Conservation (phyloP, 1,140 invertebrate genomes). For the Drosophila parabipectinata region DNA sequence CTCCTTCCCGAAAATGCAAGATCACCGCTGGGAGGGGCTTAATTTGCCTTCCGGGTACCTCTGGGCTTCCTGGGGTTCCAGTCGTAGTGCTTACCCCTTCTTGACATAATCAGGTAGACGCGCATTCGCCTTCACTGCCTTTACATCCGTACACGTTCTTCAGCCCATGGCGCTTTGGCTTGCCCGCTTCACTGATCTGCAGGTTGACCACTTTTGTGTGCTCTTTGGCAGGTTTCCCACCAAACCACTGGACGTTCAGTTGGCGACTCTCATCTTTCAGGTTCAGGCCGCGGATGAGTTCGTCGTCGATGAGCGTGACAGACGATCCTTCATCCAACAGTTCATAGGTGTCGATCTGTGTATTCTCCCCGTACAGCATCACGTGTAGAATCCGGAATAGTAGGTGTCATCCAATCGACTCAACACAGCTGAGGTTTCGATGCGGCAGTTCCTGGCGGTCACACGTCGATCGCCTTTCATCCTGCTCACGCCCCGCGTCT, state of each 20-base stretch:
- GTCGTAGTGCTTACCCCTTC: too few relatives aligned
- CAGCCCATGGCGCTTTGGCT: background rate
- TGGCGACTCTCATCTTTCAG: background rate
- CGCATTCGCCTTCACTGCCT: background rate
- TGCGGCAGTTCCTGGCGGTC: background rate
- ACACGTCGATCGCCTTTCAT: too few relatives aligned
- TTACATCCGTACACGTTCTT: background rate
- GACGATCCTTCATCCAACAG: background rate
- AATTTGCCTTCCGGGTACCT: too few relatives aligned
- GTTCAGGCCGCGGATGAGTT: background rate
- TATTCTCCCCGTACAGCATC: background rate
- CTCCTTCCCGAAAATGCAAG: too few relatives aligned
- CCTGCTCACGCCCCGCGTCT: too few relatives aligned
- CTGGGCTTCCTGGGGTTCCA: too few relatives aligned
- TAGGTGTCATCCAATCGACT: background rate
- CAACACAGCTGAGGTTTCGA: background rate
- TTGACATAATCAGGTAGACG: too few relatives aligned
- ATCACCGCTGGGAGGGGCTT: too few relatives aligned
- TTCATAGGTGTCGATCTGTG: too few relatives aligned
- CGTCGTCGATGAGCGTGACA: background rate
- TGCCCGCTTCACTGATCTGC: background rate
- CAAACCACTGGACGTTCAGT: slow-evolving; percentile 7
- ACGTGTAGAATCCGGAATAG: background rate
- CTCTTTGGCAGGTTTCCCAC: background rate
- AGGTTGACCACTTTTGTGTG: background rate